These are phyloP conservation scores for Drosophila vallismaia DNA, from an alignment of 2,888 invertebrate species.

Conservation along the genomic window DNA sequence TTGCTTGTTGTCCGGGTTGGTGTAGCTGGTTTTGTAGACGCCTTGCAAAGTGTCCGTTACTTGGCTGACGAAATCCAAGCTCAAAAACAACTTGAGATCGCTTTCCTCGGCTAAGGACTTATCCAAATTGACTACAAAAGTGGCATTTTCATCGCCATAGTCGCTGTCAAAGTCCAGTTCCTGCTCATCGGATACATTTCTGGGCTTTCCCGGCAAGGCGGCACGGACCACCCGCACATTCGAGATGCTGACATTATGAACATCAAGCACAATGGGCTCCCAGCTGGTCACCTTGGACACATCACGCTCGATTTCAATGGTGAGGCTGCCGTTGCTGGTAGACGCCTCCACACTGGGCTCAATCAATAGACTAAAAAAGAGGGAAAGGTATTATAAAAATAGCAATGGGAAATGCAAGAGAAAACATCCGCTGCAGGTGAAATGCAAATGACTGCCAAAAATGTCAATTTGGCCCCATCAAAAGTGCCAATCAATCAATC, in stretches of 20 bases:
- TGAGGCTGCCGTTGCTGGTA: constrained; percentile 80
- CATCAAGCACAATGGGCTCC: constrained; percentile 83
- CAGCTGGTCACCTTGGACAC: constrained; percentile 66
- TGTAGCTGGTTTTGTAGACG: constrained; percentile 85
- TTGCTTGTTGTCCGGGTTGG: constrained; percentile 80
- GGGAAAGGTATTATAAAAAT: constrained; percentile 20
- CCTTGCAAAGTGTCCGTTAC: constrained; percentile 86
- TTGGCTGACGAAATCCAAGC: constrained; percentile 85
- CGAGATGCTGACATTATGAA: constrained; percentile 82
- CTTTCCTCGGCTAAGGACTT: constrained; percentile 61
- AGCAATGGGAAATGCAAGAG: constrained; percentile 18
- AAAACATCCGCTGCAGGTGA: constrained; percentile 35
- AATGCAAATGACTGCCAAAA: constrained; percentile 63
- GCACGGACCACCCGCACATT: constrained; percentile 79
- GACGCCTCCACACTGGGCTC: constrained; percentile 82
- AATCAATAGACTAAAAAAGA: constrained; percentile 79
- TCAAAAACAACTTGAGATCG: constrained; percentile 83
- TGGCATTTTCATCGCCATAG: constrained; percentile 80
- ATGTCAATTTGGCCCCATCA: constrained; percentile 62
- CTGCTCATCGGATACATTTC: constrained; percentile 63
- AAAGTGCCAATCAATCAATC: constrained; percentile 67
- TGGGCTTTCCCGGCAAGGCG: constrained; percentile 1
- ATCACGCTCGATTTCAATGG: constrained; percentile 81
- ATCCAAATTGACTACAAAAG: constrained; percentile 78
- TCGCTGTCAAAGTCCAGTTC: constrained; percentile 81